Evolutionary conservation across 2,888 invertebrate genomes (phyloP).

Genomic region (Pollenia angustigena): DNA sequence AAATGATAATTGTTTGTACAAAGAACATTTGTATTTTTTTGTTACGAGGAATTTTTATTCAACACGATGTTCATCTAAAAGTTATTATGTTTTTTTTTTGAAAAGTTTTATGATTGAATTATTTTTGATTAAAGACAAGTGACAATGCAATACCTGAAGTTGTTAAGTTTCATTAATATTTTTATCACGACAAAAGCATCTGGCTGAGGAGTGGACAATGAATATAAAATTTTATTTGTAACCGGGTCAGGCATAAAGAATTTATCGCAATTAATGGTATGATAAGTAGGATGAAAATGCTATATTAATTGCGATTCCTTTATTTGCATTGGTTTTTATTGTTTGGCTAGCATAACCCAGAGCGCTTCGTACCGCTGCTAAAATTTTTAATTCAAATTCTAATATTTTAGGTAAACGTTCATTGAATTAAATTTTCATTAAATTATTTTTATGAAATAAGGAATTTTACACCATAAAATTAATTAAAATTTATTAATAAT

Average conservation of each 20-base stretch:
- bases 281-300: neutral
- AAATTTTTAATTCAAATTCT: too few relatives aligned
- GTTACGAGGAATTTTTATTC: constrained; percentile 16
- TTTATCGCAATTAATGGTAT: neutral
- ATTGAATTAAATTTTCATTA: too few relatives aligned
- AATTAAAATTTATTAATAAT: too few relatives aligned
- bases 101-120: constrained; percentile 56
- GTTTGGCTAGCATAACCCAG: too few relatives aligned
- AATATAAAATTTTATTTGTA: neutral
- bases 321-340: neutral
- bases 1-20: constrained; percentile 65
- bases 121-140: constrained; percentile 56
- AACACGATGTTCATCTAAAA: constrained; percentile 15
- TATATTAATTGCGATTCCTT: neutral
- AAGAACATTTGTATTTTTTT: neutral
- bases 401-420: too few relatives aligned
- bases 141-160: constrained; percentile 42
- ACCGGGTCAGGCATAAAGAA: neutral
- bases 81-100: constrained; percentile 37
- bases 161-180: constrained; percentile 41
- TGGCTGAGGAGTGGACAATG: constrained; percentile 15
- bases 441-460: too few relatives aligned
- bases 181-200: constrained; percentile 15
- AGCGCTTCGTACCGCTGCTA: too few relatives aligned
- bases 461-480: too few relatives aligned